Evolutionary conservation across 2,797 vertebrate genomes (phyloP).

Genomic region (Lepilemur septentrionalis): DNA sequence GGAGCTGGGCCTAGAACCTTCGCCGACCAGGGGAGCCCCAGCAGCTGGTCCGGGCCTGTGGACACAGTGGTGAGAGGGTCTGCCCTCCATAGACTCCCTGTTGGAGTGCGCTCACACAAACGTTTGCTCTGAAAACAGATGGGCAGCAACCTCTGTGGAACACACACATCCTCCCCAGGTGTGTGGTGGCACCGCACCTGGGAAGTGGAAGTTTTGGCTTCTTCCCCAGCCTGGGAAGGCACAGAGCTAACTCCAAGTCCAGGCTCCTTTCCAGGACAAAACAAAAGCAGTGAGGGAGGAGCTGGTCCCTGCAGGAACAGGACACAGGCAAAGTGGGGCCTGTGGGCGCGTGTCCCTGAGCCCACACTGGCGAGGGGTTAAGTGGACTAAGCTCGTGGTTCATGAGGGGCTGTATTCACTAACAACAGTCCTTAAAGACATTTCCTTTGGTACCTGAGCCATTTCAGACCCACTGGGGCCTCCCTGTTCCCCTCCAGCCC

Average conservation of each 20-base stretch:
- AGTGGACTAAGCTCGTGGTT: not conserved
- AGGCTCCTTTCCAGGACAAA: not conserved
- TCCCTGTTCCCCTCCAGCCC: not conserved
- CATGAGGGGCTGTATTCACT: not conserved
- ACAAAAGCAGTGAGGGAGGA: not conserved
- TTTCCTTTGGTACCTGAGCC: not conserved
- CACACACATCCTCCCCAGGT: conserved; percentile 15
- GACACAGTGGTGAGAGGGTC: not conserved
- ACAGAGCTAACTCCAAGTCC: not conserved
- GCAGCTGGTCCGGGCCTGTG: not conserved
- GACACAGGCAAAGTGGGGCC: not conserved
- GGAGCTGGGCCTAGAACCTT: not conserved
- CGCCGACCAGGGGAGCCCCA: not conserved
- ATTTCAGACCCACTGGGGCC: not conserved
- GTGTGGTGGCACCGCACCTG: not conserved
- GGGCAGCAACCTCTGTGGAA: not conserved
- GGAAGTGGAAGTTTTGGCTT: conserved; percentile 23
- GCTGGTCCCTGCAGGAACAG: not conserved
- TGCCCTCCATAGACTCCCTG: not conserved
- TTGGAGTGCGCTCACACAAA: not conserved
- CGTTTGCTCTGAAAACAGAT: conserved; percentile 46
- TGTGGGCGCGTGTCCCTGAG: not conserved
- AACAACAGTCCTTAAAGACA: not conserved
- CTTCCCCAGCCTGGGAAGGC: conserved; percentile 41
- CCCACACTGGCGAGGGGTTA: no score